Conservation (phyloP, 1,140 invertebrate genomes). For the Phymorhynchus buccinoides region DNA sequence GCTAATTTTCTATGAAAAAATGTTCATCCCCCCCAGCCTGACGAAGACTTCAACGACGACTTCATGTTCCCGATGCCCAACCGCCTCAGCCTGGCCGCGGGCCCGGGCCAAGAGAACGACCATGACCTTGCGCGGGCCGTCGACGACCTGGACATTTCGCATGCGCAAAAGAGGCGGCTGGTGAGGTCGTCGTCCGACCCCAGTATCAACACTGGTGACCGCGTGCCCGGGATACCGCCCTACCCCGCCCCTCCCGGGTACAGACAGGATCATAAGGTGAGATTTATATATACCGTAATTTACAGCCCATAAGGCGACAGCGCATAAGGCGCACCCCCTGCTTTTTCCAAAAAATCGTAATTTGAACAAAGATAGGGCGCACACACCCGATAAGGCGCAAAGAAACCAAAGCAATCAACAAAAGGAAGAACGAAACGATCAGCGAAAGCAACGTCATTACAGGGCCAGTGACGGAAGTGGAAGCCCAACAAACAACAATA, state of each 20-base stretch:
- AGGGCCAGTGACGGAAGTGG: too few species aligned
- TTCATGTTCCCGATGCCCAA: constrained; percentile 98
- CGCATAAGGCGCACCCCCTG: too few species aligned
- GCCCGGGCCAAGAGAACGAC: constrained; percentile 94
- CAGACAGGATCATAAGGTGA: constrained; percentile 57
- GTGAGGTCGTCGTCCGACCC: constrained; percentile 74
- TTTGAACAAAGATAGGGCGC: too few species aligned
- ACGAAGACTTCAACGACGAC: constrained; percentile 80
- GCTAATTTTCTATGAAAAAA: too few species aligned
- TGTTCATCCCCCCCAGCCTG: constrained; percentile 69
- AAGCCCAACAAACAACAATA: too few species aligned
- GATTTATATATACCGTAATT: too few species aligned
- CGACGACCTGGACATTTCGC: constrained; percentile 63
- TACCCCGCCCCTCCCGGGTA: constrained; percentile 79
- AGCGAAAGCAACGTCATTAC: too few species aligned
- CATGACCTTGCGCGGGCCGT: constrained; percentile 74
- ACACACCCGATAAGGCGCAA: too few species aligned
- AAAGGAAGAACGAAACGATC: too few species aligned
- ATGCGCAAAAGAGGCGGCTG: constrained; percentile 59
- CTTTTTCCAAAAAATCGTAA: too few species aligned
- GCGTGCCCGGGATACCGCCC: constrained; percentile 78
- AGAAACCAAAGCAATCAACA: too few species aligned
- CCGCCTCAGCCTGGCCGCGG: constrained; percentile 94
- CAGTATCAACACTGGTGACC: constrained; percentile 82
- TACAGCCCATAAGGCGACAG: too few species aligned